phyloP scores from a whole-genome alignment of 2,113 vertebrate species.

The Vombatus ursinus region DNA sequence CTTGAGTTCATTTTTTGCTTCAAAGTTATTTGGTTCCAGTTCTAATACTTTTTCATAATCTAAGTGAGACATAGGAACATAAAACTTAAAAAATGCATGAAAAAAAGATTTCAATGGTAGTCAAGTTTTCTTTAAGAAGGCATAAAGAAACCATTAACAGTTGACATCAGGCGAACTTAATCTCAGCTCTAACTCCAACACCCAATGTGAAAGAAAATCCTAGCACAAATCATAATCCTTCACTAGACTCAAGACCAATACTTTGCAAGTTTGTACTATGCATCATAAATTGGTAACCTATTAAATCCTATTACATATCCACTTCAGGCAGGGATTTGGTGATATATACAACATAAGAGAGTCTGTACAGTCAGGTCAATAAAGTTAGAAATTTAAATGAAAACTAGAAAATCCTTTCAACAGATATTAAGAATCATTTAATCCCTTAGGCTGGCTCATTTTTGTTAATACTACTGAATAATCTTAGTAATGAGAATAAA shows the following conservation, averaged over 20 bases:
- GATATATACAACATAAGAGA: conserved; percentile 4
- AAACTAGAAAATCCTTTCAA: not conserved
- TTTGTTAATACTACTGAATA: not conserved
- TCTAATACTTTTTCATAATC: conserved; percentile 94
- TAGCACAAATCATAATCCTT: not conserved
- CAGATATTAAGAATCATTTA: not conserved
- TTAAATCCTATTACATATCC: not conserved
- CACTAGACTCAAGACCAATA: not conserved
- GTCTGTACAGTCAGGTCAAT: conserved; percentile 2
- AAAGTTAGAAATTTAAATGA: conserved; percentile 31
- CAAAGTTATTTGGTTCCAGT: conserved; percentile 90
- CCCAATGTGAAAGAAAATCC: not conserved
- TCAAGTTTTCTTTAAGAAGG: not conserved
- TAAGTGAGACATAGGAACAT: conserved; percentile 74
- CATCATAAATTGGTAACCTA: conserved; percentile 1
- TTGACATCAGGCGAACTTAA: not conserved
- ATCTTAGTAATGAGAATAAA: conserved; percentile 2
- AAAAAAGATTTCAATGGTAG: not conserved
- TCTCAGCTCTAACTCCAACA: conserved; percentile 7
- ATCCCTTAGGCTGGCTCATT: not conserved
- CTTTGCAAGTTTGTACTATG: not conserved
- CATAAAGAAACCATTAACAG: conserved; percentile 2
- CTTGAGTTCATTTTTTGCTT: conserved; percentile 91
- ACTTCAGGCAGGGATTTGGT: not conserved
- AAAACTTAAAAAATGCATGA: not conserved